These are phyloP conservation scores for Macrotus californicus DNA, from an alignment of 2,113 vertebrate genomes.

Conservation along the genomic window DNA sequence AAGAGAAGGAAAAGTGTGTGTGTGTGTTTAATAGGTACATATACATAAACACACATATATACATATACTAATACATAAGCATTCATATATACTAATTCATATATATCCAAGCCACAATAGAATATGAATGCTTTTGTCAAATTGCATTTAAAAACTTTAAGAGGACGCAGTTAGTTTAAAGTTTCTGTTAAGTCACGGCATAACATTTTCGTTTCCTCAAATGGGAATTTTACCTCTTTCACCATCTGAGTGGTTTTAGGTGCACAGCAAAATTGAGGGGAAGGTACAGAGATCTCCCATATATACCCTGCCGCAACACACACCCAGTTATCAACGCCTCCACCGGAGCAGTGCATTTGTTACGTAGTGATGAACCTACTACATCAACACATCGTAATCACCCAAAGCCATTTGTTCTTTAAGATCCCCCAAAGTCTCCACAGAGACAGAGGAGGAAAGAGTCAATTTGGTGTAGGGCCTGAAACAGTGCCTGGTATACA, in stretches of 20 bases:
- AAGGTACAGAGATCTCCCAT: too few relatives aligned
- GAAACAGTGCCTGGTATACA: background rate
- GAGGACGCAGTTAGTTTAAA: background rate
- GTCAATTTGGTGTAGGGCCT: background rate
- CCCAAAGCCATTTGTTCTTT: background rate
- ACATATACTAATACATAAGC: background rate
- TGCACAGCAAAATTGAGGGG: too few relatives aligned
- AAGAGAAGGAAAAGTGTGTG: conserved; percentile 24
- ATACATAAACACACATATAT: background rate
- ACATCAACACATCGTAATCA: background rate
- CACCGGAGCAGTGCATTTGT: background rate
- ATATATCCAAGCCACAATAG: background rate
- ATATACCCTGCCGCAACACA: too few relatives aligned
- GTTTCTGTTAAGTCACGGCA: background rate
- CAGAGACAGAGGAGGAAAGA: background rate
- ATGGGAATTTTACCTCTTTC: background rate
- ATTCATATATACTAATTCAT: background rate
- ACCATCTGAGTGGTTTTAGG: background rate
- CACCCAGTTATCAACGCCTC: background rate
- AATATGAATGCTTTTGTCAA: background rate
- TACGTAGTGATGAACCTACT: background rate
- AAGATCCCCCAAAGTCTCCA: background rate
- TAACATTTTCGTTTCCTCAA: background rate
- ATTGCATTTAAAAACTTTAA: background rate
- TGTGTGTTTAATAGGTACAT: background rate